Evolutionary conservation across 92 coral and sea anemone species (phyloP), one percentile per base, ranked within the genome.

Genomic region (Pocillopora grandis): DNA sequence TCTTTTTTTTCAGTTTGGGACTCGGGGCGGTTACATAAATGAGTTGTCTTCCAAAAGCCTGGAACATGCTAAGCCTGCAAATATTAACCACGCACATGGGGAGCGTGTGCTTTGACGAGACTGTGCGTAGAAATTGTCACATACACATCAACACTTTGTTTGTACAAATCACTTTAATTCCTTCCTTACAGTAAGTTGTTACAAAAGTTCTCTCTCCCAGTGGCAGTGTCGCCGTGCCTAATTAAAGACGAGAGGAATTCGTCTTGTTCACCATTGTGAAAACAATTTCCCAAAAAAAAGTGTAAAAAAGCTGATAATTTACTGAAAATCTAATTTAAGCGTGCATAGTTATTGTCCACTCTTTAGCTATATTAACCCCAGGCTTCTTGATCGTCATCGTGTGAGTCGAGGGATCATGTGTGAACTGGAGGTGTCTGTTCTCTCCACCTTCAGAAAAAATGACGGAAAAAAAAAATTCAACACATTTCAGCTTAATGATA

Each of bases 301-400:
- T 37, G 58, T 42, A 73, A 72, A 79, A 81, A 71, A 18, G 57
- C 1, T 70, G 57, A 58, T 20, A 62, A 74, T 62, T 72, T 72
- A 61, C 62, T 73, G 75, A 20, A 20, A 72, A 37, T 57, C 56
- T 67, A 37, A 76, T 55, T 79, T 84, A 96, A 69, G 96, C 98
- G 80, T 94, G 93, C 97, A 96, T 94, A 11, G 93, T 78, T 35
- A 96, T 89, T 86, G 85, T 92, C 99, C 99, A 96, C 78, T 94
- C 97, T 62, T 96, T 90, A 72, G 93, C 93, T 35, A 93, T 92
- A 62, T 92, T 90, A 86, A 96, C 98, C 12, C 91, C 99, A 5
- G 98, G 99, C 80, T 96, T 96, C 89, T 96, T 96, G 80, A 96
- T 94, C 75, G 91, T 95, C 88, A 96, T 81, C 2, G 87, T 84